These are phyloP conservation scores for Tragulus kanchil DNA, from an alignment of 2,113 vertebrate genomes.

Conservation along the genomic window DNA sequence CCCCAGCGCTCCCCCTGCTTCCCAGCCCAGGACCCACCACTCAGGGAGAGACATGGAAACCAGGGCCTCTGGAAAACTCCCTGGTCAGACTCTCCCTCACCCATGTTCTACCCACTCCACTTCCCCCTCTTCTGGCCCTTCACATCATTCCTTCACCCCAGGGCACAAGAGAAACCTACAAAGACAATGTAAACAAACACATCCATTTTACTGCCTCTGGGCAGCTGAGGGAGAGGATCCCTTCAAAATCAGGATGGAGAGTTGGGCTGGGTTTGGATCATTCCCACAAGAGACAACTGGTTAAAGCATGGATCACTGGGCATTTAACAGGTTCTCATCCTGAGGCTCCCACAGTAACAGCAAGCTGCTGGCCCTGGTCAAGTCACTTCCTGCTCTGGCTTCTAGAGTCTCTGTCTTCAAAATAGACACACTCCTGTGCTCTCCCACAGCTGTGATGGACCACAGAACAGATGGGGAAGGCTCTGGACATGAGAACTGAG, in stretches of 20 bases:
- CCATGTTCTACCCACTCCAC: not conserved
- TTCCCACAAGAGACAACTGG: not conserved
- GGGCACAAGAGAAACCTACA: not conserved
- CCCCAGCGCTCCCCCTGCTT: not conserved
- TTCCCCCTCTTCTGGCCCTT: not conserved
- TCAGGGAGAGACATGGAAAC: not conserved
- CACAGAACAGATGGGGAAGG: not conserved
- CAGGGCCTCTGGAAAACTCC: not conserved
- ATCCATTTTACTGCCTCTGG: not conserved
- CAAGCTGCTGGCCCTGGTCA: not conserved
- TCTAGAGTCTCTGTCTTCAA: not conserved
- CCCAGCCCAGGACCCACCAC: not conserved
- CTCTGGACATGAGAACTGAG: not conserved
- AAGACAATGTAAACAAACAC: not conserved
- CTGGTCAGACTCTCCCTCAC: not conserved
- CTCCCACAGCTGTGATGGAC: not conserved
- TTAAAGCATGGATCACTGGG: not conserved
- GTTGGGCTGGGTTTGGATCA: not conserved
- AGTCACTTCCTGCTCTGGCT: not conserved
- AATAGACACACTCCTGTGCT: accelerated
- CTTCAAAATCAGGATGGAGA: not conserved
- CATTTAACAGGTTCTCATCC: not conserved
- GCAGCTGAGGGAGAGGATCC: not conserved
- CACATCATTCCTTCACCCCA: accelerated
- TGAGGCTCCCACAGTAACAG: not conserved